These are phyloP conservation scores for Glossophaga mutica DNA, from an alignment of 2,797 vertebrate genomes.

Conservation along the genomic window DNA sequence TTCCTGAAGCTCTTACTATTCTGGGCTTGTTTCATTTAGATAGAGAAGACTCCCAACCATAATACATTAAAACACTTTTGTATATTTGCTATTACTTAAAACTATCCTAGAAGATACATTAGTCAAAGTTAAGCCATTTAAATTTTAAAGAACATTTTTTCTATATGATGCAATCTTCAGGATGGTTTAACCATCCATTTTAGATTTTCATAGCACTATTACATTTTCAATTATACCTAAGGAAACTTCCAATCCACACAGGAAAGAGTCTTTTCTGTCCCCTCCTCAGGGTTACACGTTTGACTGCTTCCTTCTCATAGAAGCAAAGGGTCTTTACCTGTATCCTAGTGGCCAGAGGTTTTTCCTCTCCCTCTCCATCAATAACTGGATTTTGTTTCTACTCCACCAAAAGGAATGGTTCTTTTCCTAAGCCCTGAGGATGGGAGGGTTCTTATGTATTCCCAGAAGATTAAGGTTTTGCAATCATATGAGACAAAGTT, in stretches of 20 bases:
- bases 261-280: not conserved
- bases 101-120: not conserved
- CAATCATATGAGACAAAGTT: not conserved
- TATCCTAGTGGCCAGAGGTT: not conserved
- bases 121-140: not conserved
- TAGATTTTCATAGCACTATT: not conserved
- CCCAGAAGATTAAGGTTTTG: not conserved
- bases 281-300: not conserved
- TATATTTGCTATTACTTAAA: not conserved
- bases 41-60: not conserved
- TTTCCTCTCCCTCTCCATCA: not conserved
- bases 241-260: not conserved
- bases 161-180: not conserved
- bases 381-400: not conserved
- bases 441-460: not conserved
- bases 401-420: not conserved
- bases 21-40: not conserved
- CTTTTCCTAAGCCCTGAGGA: not conserved
- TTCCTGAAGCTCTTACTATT: not conserved
- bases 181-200: not conserved
- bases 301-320: not conserved
- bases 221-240: not conserved
- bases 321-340: not conserved
- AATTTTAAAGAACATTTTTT: not conserved
- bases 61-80: not conserved